These are phyloP conservation scores for Heteromurus nitidus DNA, from an alignment of 2,888 invertebrate genomes.

Conservation along the genomic window DNA sequence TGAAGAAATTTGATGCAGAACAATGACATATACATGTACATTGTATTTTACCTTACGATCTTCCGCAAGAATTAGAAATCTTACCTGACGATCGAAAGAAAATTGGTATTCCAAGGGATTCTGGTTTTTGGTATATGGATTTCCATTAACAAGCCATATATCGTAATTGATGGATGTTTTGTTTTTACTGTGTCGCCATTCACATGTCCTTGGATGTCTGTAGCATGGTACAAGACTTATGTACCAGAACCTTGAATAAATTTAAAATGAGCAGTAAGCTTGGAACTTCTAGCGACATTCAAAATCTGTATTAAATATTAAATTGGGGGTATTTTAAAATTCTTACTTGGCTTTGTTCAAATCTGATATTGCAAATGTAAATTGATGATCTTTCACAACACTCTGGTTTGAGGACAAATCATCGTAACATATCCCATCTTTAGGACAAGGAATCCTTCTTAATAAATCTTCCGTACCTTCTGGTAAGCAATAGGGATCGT, in stretches of 20 bases:
- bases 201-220: conserved; percentile 85
- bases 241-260: conserved; percentile 89
- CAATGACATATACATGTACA: background rate
- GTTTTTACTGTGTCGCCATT: conserved; percentile 87
- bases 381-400: conserved; percentile 91
- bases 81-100: conserved; percentile 90
- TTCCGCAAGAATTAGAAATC: too few species aligned
- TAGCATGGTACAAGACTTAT: conserved; percentile 95
- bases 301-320: conserved; percentile 24
- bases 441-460: conserved; percentile 89
- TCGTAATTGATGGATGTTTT: conserved; percentile 85
- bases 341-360: conserved; percentile 89
- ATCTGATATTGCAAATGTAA: conserved; percentile 94
- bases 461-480: conserved; percentile 86
- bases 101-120: conserved; percentile 95
- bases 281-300: background rate
- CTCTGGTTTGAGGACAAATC: conserved; percentile 87
- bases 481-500: conserved; percentile 87
- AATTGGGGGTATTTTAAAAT: background rate
- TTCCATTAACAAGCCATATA: conserved; percentile 97
- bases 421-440: conserved; percentile 86
- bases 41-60: background rate
- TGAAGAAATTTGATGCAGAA: conserved; percentile 66
- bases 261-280: background rate
- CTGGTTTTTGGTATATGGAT: conserved; percentile 90